These are phyloP conservation scores for Caradrina kadenii DNA, from an alignment of 2,888 invertebrate genomes.

Conservation along the genomic window DNA sequence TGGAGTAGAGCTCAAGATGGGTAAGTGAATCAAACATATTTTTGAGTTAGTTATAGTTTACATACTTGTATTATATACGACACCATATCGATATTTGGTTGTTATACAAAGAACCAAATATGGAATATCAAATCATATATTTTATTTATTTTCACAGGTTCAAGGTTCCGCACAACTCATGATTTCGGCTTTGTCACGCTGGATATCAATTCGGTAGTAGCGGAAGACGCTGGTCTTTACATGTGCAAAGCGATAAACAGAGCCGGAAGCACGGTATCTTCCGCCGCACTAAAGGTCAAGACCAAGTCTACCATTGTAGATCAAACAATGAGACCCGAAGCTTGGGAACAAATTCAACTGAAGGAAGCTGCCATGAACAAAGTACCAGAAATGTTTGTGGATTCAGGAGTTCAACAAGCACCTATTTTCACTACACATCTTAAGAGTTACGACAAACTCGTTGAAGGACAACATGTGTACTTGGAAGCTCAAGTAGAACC, in stretches of 20 bases:
- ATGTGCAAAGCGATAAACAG: slow-evolving; percentile 98
- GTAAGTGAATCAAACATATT: slow-evolving; percentile 81
- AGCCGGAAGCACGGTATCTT: slow-evolving; percentile 98
- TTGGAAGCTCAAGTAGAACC: slow-evolving; percentile 98
- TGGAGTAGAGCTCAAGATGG: slow-evolving; percentile 97
- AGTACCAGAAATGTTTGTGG: slow-evolving; percentile 96
- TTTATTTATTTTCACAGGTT: slow-evolving; percentile 86
- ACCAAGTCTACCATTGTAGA: slow-evolving; percentile 95
- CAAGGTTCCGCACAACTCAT: slow-evolving; percentile 97
- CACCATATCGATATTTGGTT: too few species aligned
- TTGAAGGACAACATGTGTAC: slow-evolving; percentile 96
- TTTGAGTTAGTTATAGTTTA: background rate
- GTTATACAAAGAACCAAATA: too few species aligned
- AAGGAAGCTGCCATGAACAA: slow-evolving; percentile 98
- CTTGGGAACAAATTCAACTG: slow-evolving; percentile 97
- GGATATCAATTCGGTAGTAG: slow-evolving; percentile 96
- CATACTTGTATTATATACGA: background rate
- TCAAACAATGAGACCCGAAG: slow-evolving; percentile 96
- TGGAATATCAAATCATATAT: background rate
- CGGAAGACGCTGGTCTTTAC: slow-evolving; percentile 97
- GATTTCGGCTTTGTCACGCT: slow-evolving; percentile 98
- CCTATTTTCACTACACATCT: slow-evolving; percentile 99
- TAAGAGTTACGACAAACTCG: slow-evolving; percentile 95
- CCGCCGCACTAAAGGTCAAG: slow-evolving; percentile 97
- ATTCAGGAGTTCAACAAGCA: slow-evolving; percentile 96